These are phyloP conservation scores for Tachystola acroxantha DNA, from an alignment of 2,888 invertebrate species.

Conservation along the genomic window DNA sequence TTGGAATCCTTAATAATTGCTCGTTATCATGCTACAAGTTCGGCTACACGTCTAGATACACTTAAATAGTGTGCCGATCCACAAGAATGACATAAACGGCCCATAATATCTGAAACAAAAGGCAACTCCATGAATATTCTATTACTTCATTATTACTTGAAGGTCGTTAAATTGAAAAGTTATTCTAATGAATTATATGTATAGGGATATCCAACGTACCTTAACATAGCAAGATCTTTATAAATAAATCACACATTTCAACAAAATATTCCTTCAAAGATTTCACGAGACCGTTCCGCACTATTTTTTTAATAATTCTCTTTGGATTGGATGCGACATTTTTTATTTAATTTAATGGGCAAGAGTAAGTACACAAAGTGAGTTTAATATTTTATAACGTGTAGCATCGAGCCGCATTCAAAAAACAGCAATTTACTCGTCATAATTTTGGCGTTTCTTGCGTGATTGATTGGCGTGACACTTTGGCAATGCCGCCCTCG, in stretches of 20 bases:
- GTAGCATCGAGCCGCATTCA: no score
- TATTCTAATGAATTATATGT: conserved; percentile 6
- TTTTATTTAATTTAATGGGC: no score
- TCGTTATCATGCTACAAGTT: conserved; percentile 61
- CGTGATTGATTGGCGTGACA: no score
- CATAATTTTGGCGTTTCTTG: no score
- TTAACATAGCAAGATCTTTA: conserved; percentile 34
- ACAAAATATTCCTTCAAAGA: no score
- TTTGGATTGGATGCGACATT: no score
- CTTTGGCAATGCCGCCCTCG: no score
- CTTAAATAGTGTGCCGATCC: conserved; percentile 58
- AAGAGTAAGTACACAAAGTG: no score
- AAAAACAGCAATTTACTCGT: no score
- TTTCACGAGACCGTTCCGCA: no score
- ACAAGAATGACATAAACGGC: conserved; percentile 58
- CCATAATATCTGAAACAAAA: conserved; percentile 72
- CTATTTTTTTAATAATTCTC: no score
- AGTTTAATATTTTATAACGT: no score
- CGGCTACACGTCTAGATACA: conserved; percentile 46
- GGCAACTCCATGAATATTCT: conserved; percentile 48
- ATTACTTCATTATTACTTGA: conserved; percentile 20
- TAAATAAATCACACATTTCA: conserved; percentile 38
- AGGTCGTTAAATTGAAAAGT: conserved; percentile 17
- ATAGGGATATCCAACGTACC: conserved; percentile 21
- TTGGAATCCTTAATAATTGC: conserved; percentile 38